Conservation (phyloP, 2,797 vertebrate genomes). For the Lepus townsendii region DNA sequence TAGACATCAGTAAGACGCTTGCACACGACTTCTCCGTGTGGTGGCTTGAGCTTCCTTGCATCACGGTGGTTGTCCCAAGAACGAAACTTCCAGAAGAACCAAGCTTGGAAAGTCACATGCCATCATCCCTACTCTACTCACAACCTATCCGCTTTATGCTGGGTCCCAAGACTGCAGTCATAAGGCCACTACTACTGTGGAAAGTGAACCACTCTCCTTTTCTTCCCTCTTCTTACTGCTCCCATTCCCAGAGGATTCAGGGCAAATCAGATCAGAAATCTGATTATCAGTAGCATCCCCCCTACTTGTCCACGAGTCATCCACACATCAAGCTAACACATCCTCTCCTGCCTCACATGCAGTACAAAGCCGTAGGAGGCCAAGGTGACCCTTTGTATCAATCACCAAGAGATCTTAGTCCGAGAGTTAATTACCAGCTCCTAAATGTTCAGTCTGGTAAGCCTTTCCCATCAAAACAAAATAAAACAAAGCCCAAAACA, state of each 20-base stretch:
- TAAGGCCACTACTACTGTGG: not conserved
- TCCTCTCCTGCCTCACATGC: not conserved
- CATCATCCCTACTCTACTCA: not conserved
- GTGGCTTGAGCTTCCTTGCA: not conserved
- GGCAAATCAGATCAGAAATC: not conserved
- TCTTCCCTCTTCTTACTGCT: not conserved
- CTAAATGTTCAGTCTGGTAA: constrained; percentile 18
- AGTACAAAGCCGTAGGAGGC: not conserved
- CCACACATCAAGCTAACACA: not conserved
- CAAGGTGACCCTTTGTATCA: not conserved
- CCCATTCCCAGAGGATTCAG: not conserved
- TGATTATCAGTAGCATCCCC: not conserved
- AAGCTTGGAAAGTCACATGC: not conserved
- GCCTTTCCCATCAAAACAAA: not conserved
- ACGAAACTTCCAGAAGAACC: not conserved
- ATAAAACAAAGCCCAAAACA: constrained; percentile 26
- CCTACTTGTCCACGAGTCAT: not conserved
- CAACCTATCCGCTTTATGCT: not conserved
- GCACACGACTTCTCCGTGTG: not conserved
- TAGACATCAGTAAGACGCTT: not conserved
- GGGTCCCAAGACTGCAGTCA: not conserved
- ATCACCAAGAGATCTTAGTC: constrained; percentile 10
- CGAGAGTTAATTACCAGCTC: not conserved
- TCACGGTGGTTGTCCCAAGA: not conserved
- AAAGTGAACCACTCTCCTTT: not conserved